Evolutionary conservation across 2,797 vertebrate genomes (phyloP).

Genomic region (Chrosomus eos): DNA sequence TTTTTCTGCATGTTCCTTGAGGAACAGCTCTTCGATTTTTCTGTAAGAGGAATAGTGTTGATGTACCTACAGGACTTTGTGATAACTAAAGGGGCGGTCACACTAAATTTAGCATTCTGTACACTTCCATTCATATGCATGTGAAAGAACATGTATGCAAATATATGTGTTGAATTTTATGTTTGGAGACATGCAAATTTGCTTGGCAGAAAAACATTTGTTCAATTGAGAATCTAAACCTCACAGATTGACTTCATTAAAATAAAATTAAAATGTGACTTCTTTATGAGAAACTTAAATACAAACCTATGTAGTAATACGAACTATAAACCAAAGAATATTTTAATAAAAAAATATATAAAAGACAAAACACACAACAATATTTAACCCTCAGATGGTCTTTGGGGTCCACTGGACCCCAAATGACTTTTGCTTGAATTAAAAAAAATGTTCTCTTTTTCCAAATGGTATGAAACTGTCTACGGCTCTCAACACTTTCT

Average conservation of each 20-base stretch:
- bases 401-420: no score
- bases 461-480: no score
- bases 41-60: constrained; percentile 1
- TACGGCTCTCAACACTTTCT: no score
- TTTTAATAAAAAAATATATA: not conserved
- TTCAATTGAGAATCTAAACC: not conserved
- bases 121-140: not conserved
- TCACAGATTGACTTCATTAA: not conserved
- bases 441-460: no score
- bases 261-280: no score
- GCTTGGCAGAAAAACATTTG: not conserved
- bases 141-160: not conserved
- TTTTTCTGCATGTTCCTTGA: constrained; percentile 15
- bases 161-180: not conserved
- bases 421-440: no score
- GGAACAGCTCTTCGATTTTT: constrained; percentile 31
- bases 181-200: not conserved
- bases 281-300: not conserved
- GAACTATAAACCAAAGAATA: not conserved
- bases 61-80: constrained; percentile 10
- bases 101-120: not conserved
- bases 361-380: not conserved
- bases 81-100: not conserved
- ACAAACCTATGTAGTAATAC: not conserved
- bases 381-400: no score